Evolutionary conservation across 2,797 vertebrate genomes (phyloP).

Genomic region (Epinephelus coioides): DNA sequence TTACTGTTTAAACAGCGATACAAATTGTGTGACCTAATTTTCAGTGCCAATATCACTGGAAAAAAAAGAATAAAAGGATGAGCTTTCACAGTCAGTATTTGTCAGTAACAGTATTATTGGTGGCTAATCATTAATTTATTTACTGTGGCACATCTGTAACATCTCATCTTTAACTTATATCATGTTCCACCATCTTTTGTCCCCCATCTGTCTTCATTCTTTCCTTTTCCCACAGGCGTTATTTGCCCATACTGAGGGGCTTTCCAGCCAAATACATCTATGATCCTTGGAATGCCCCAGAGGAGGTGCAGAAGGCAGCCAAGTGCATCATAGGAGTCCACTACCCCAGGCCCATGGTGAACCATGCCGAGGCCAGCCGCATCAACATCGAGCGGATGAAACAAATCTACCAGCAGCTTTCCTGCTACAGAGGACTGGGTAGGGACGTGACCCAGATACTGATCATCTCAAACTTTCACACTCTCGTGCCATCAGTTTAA

Average conservation of each 20-base stretch:
- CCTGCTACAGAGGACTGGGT: slow-evolving; percentile 94
- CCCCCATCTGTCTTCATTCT: slow-evolving; percentile 4
- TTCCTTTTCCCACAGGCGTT: slow-evolving; percentile 84
- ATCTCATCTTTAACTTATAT: neutral
- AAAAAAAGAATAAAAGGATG: neutral
- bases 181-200: neutral
- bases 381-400: slow-evolving; percentile 97
- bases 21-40: neutral
- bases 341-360: slow-evolving; percentile 96
- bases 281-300: slow-evolving; percentile 96
- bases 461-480: neutral
- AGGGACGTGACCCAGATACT: slow-evolving; percentile 48
- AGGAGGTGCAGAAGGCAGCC: slow-evolving; percentile 93
- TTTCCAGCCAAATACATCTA: slow-evolving; percentile 97
- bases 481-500: neutral
- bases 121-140: no score
- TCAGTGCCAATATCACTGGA: neutral
- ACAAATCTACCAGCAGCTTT: slow-evolving; percentile 97
- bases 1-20: neutral
- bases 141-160: neutral
- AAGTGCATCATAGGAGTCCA: slow-evolving; percentile 94
- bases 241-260: slow-evolving; percentile 92
- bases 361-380: slow-evolving; percentile 93
- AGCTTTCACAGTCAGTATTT: neutral
- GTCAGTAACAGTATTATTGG: neutral